Evolutionary conservation across 30 jellyfish, hydroid and myxozoan genomes (phyloP), one percentile per base, ranked within the genome.

Genomic region (Aurelia sp.): DNA sequence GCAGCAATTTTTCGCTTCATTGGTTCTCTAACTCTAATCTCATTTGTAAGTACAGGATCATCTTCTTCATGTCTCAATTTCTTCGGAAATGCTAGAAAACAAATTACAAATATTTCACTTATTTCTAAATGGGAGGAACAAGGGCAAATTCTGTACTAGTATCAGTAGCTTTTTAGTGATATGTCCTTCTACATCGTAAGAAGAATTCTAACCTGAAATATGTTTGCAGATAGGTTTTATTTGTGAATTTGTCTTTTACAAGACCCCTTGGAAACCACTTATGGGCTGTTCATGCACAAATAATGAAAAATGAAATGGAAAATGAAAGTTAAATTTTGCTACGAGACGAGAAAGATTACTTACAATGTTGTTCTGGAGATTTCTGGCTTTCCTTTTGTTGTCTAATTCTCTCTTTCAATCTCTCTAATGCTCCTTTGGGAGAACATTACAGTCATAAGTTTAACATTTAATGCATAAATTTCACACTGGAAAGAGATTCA

Each of bases 1-100:
- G 86, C 50, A 22, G 94, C 91, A n/a, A 76, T 79, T 71, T 90
- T 90, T 18, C 97, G 69, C 21, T 79, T 79, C 97, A 88, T 79
- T 33, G 89, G 85, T 51, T 66, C 97, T 48, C 52, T 78, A 19
- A 64, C 62, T 15, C 11, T 19, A 11, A 12, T 19, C n/a, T 73
- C 89, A 16, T 73, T 80, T 18, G 74, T 47, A 10, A 78, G 19
- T 6, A 88, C 97, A 37, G 79, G 76, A 51, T 88, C 97, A 8
- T 65, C 86, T 55, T 79, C 97, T n/a, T 62, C 31, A 50, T 88
- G 97, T 33, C 74, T 44, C 19, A 59, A 52, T 53, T 88, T 88
- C 30, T 63, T 21, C 1, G 92, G 89, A 59, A 80, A 66, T 40
- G 88, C 85, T 67, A 83, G 37, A 2, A 78, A 37, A 33, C 0